Percentiles rank a stretch among this genome's conserved stretches.
Conservation (phyloP, 1,140 invertebrate genomes). For the Sitobion miscanthi region DNA sequence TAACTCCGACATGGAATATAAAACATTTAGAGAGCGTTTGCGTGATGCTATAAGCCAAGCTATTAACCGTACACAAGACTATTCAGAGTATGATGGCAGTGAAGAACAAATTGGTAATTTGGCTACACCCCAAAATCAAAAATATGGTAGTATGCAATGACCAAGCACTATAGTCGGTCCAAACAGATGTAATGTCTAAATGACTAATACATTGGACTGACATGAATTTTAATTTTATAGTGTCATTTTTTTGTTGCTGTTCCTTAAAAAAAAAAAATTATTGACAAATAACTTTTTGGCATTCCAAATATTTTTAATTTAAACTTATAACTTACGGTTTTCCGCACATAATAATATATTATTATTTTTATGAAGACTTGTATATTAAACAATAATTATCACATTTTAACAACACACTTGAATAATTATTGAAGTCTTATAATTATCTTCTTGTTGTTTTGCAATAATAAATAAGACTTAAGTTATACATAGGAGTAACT, state of each 20-base stretch:
- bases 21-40: slow-evolving; percentile 80
- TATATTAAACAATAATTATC: background rate
- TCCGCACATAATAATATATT: background rate
- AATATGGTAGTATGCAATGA: slow-evolving; percentile 62
- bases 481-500: background rate
- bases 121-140: slow-evolving; percentile 57
- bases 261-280: slow-evolving; percentile 30
- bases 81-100: slow-evolving; percentile 59
- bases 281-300: slow-evolving; percentile 11
- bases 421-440: background rate
- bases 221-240: background rate
- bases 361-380: too few relatives aligned
- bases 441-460: background rate
- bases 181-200: slow-evolving; percentile 48
- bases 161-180: slow-evolving; percentile 37
- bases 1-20: slow-evolving; percentile 79
- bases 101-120: slow-evolving; percentile 53
- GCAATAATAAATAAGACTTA: background rate
- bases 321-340: background rate
- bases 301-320: slow-evolving; percentile 43
- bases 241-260: background rate
- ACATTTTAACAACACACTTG: background rate
- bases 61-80: slow-evolving; percentile 61
- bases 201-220: slow-evolving; percentile 9
- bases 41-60: slow-evolving; percentile 77